These are phyloP conservation scores for Ormyrus rosae DNA, from an alignment of 2,888 invertebrate species.

Conservation along the genomic window DNA sequence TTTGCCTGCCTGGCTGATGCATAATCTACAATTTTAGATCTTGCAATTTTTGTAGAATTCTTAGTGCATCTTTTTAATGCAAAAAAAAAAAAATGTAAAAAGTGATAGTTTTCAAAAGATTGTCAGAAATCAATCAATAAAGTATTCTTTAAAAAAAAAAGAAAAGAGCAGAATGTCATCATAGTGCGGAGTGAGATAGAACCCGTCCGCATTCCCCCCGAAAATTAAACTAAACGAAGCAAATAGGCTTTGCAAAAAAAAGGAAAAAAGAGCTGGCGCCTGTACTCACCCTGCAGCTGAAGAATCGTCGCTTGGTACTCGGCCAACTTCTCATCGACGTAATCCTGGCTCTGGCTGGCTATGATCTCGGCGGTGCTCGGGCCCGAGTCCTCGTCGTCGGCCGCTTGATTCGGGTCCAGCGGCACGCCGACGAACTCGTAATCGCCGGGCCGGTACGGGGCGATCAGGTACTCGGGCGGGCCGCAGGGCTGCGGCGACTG, in stretches of 20 bases:
- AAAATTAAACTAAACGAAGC: no score
- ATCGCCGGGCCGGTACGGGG: conserved; percentile 78
- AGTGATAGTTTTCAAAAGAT: no score
- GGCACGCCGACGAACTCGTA: conserved; percentile 87
- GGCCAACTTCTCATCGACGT: conserved; percentile 94
- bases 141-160: no score
- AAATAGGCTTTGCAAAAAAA: neutral
- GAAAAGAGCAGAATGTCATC: no score
- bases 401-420: conserved; percentile 82
- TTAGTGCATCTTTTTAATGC: no score
- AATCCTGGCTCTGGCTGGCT: conserved; percentile 95
- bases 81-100: no score
- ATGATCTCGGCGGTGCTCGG: conserved; percentile 94
- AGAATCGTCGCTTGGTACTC: conserved; percentile 95
- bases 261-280: neutral
- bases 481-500: conserved; percentile 69
- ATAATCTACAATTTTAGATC: no score
- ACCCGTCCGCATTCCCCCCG: no score
- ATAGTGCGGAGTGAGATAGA: no score
- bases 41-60: no score
- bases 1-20: no score
- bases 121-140: no score
- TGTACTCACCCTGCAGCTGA: conserved; percentile 82
- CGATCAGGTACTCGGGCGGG: conserved; percentile 74
- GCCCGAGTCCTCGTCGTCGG: conserved; percentile 85